phyloP scores from a whole-genome alignment of 2,113 vertebrate genomes.

The Butorides virescens region DNA sequence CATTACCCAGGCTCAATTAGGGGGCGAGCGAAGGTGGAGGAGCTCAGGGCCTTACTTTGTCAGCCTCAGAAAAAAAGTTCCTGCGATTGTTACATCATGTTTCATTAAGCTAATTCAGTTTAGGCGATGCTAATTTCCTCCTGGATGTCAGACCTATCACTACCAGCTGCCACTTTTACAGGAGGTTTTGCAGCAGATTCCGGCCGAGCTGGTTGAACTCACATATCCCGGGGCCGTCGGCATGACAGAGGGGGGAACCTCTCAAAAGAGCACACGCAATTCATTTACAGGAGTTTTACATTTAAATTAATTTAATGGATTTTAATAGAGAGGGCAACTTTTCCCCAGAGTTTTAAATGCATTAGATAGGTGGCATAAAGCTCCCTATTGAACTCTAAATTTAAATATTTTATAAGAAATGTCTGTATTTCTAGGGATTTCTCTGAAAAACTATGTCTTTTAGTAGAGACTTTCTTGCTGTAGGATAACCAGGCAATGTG shows the following conservation, averaged over 20 bases:
- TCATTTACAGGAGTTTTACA: neutral
- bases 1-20: neutral
- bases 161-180: neutral
- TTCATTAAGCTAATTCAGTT: slow-evolving; percentile 10
- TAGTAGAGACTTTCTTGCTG: neutral
- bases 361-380: neutral
- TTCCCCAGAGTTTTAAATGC: neutral
- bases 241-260: fast-evolving
- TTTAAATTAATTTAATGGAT: neutral
- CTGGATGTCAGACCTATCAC: neutral
- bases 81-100: neutral
- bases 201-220: neutral
- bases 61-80: neutral
- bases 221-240: fast-evolving
- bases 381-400: neutral
- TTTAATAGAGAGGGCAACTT: neutral
- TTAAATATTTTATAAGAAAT: neutral
- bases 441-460: neutral
- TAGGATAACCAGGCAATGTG: neutral
- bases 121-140: neutral
- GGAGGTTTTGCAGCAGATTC: neutral
- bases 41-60: neutral
- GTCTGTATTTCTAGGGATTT: neutral
- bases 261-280: neutral
- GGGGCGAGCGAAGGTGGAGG: neutral